These are phyloP conservation scores for Hippasteria phrygiana DNA, from an alignment of 53 echinoderm and acorn worm genomes.

Conservation along the genomic window DNA sequence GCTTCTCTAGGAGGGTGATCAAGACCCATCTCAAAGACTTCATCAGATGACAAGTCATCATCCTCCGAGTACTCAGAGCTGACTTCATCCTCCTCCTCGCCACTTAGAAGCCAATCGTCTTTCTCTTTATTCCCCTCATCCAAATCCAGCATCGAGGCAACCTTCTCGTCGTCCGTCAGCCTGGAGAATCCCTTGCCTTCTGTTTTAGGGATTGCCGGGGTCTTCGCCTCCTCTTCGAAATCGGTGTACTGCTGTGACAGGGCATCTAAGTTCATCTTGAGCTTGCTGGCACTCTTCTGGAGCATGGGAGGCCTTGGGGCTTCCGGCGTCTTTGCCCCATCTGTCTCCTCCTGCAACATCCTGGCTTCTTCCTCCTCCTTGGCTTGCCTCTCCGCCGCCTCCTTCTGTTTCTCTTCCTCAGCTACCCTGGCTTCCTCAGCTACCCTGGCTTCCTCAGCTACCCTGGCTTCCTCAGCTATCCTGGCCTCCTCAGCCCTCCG, in stretches of 20 bases:
- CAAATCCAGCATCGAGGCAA: slow-evolving; percentile 33
- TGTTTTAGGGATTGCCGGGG: slow-evolving; percentile 22
- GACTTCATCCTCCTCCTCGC: slow-evolving; percentile 35
- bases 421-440: slow-evolving; percentile 53
- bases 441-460: slow-evolving; percentile 24
- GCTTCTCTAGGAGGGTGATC: neutral
- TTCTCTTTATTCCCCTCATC: slow-evolving; percentile 37
- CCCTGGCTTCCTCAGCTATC: slow-evolving; percentile 18
- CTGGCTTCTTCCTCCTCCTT: slow-evolving; percentile 49
- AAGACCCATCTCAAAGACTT: slow-evolving; percentile 38
- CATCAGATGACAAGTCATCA: slow-evolving; percentile 26
- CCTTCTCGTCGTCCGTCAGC: slow-evolving; percentile 38
- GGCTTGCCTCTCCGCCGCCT: slow-evolving; percentile 11
- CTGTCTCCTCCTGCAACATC: slow-evolving; percentile 52
- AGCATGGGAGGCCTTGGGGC: slow-evolving; percentile 28
- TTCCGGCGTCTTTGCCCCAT: slow-evolving; percentile 40
- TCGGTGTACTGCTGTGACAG: slow-evolving; percentile 75
- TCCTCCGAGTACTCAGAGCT: slow-evolving; percentile 12
- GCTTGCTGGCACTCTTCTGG: slow-evolving; percentile 43
- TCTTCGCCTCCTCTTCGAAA: slow-evolving; percentile 73
- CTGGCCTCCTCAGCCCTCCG: slow-evolving; percentile 62
- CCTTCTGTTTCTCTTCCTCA: slow-evolving; percentile 36
- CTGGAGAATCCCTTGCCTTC: neutral
- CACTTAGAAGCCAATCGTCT: slow-evolving; percentile 27
- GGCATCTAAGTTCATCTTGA: slow-evolving; percentile 57